Evolutionary conservation across 64 coral and sea anemone genomes (phyloP), one percentile per base, ranked within the genome.

Genomic region (Orbicella faveolata): DNA sequence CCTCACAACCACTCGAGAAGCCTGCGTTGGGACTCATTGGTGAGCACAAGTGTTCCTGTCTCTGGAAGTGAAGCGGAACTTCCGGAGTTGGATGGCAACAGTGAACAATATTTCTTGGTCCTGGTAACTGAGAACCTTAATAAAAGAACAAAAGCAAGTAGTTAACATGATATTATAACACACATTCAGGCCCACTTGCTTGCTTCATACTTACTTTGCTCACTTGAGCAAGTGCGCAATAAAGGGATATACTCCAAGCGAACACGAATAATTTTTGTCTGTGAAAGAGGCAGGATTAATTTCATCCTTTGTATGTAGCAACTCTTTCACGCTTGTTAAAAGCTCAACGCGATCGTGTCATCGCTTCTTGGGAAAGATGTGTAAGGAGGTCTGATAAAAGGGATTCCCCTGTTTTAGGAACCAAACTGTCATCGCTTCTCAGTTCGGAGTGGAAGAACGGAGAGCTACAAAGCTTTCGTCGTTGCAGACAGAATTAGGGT

Each of bases 41-140:
- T 21, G 65, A 48, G 21, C 65, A 85, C n/a, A 85, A 44, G 3
- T 85, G 63, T 52, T 85, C 82, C 13, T 37, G 21, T 85, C 64
- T 85, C 63, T 85, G 82, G n/a, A 69, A 85, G 41, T 73, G 82
- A 52, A 72, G 36, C 19, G 82, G 21, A 37, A 20, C 7, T 44
- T 73, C 82, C 8, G 20, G 82, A 52, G 64, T 52, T 1, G 82
- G 82, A 33, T 73, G 63, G 37, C 63, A 85, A 23, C 36, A 85
- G n/a, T 85, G 82, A 3, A 26, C 82, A 52, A 85, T 18, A 52
- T 70, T 85, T 73, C 82, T 85, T 52, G 36, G 23, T 21, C 36
- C 39, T 72, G 36, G 20, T 12, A 85, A 39, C 30, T 30, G 30
- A 35, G 65, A 52, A 52, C 82, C 82, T 85, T 5, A 3, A 83